A percentile compares a stretch with the other conserved stretches of the same genome.
phyloP scores from a whole-genome alignment of 2,797 vertebrate genomes.

The Dendrocincla tyrannina region DNA sequence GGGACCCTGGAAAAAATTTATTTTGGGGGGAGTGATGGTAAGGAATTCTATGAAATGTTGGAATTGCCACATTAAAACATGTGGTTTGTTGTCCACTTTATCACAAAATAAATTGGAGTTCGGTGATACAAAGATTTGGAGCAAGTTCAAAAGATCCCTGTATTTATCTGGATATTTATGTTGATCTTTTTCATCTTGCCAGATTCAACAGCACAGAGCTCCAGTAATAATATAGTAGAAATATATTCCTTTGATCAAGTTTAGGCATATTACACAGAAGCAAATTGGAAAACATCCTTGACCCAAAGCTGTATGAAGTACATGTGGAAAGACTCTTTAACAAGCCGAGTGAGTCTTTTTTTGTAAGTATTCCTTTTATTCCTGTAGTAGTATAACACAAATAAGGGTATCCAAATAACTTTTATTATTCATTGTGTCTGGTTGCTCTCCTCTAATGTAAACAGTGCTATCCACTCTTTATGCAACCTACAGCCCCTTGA shows the following conservation, averaged over 20 bases:
- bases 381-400: neutral
- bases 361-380: slow-evolving; percentile 17
- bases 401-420: neutral
- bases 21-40: neutral
- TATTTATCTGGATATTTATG: neutral
- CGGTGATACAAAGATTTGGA: neutral
- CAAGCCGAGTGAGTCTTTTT: neutral
- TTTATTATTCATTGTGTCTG: neutral
- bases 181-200: neutral
- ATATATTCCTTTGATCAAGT: neutral
- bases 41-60: neutral
- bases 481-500: neutral
- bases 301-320: neutral
- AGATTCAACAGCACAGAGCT: neutral
- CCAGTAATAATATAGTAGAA: neutral
- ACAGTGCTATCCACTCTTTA: neutral
- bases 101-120: neutral
- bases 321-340: neutral
- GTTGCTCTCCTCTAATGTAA: neutral
- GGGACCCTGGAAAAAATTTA: neutral
- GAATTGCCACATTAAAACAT: neutral
- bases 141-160: neutral
- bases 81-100: neutral
- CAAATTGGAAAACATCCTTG: neutral
- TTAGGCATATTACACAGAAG: neutral